Evolutionary conservation across 92 coral and sea anemone genomes (phyloP).

Genomic region (Actinostola sp.): DNA sequence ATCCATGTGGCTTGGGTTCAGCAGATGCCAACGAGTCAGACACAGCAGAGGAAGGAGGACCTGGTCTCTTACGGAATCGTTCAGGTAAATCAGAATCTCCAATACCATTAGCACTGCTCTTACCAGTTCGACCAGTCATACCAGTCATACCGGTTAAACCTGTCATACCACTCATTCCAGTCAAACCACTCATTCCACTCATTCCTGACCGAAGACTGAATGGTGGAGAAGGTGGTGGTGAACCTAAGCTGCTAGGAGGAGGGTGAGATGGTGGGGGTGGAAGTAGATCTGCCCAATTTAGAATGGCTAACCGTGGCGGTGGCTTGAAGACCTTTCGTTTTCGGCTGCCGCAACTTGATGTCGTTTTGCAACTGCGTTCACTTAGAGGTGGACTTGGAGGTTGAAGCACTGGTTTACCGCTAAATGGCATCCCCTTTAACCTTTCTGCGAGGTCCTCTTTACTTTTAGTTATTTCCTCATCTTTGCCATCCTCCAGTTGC

Average conservation of each 20-base stretch:
- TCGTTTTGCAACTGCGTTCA: conserved; percentile 82
- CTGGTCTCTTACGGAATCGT: conserved; percentile 16
- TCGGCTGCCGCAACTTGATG: conserved; percentile 74
- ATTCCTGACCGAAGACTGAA: conserved; percentile 92
- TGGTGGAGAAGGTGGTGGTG: conserved; percentile 99
- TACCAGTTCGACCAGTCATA: conserved; percentile 82
- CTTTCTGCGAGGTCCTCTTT: conserved; percentile 26
- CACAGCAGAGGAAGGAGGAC: conserved; percentile 40
- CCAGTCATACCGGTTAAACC: conserved; percentile 86
- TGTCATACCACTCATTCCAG: conserved; percentile 74
- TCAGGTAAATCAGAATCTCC: conserved; percentile 45
- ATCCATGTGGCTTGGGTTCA: conserved; percentile 55
- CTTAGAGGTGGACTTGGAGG: conserved; percentile 69
- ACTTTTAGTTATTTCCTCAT: conserved; percentile 31
- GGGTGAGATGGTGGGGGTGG: conserved; percentile 99
- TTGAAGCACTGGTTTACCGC: conserved; percentile 3
- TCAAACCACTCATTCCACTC: conserved; percentile 87
- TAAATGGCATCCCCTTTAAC: conserved; percentile 18
- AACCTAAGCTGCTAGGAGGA: conserved; percentile 95
- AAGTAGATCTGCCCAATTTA: conserved; percentile 97
- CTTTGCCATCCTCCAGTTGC: conserved; percentile 38
- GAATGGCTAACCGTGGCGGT: conserved; percentile 88
- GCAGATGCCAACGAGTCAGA: conserved; percentile 33
- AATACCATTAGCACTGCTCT: conserved; percentile 66
- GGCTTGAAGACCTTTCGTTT: conserved; percentile 88